A percentile compares a stretch with the other conserved stretches of the same genome.
phyloP scores from a whole-genome alignment of 2,888 invertebrate species.

The Heliconius erato region DNA sequence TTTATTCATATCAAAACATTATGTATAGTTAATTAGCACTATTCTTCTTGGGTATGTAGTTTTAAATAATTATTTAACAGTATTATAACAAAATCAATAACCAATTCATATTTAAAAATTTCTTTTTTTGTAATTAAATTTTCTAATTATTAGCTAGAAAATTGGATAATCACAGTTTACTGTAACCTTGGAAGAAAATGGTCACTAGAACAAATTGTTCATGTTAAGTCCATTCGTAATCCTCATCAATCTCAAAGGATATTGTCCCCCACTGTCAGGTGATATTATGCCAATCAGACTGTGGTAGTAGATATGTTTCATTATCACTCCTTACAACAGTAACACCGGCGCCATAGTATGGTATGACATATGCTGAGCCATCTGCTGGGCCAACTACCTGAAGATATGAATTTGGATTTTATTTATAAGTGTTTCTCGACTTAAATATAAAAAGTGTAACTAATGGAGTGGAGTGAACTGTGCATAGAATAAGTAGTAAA shows the following conservation, averaged over 20 bases:
- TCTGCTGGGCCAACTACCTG: conserved; percentile 96
- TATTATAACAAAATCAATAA: conserved; percentile 2
- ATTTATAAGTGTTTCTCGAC: background rate
- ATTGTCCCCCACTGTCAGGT: conserved; percentile 85
- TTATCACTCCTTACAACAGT: conserved; percentile 93
- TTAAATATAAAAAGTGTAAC: no score
- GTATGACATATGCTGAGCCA: conserved; percentile 97
- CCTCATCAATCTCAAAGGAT: conserved; percentile 79
- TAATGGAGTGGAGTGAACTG: no score
- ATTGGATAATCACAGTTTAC: conserved; percentile 13
- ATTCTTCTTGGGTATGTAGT: background rate
- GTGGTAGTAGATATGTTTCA: conserved; percentile 92
- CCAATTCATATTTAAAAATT: background rate
- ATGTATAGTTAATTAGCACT: conserved; percentile 22
- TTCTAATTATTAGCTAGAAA: background rate
- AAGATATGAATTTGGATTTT: conserved; percentile 43
- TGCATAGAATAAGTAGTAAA: no score
- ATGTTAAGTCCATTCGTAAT: conserved; percentile 81
- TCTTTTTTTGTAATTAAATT: background rate
- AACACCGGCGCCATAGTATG: conserved; percentile 96
- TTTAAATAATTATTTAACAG: background rate
- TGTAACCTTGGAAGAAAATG: conserved; percentile 18
- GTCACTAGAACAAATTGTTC: conserved; percentile 19
- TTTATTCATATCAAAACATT: conserved; percentile 18
- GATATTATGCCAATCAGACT: conserved; percentile 90